Percentiles rank a stretch among this genome's conserved stretches.
phyloP scores from a whole-genome alignment of 2,113 vertebrate species.

The Chlamydotis undulata region DNA sequence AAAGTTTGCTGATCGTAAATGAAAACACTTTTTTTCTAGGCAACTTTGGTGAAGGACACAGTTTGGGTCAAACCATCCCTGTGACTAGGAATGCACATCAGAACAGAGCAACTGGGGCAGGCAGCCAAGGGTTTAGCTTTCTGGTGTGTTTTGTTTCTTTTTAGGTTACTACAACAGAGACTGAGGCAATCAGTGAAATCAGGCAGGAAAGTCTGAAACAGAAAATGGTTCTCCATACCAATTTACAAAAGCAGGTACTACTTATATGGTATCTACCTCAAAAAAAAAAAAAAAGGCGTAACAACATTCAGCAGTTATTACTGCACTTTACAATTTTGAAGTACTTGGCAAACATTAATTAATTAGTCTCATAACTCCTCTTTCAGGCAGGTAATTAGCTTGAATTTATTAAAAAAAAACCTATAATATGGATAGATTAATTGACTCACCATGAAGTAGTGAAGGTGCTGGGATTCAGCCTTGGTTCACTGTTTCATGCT shows the following conservation, averaged over 20 bases:
- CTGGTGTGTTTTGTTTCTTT: background rate
- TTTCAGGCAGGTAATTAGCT: constrained; percentile 15
- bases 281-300: background rate
- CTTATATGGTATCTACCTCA: background rate
- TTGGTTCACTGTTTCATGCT: background rate
- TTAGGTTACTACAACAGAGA: background rate
- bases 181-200: background rate
- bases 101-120: background rate
- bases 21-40: background rate
- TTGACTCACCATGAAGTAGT: background rate
- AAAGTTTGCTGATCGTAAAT: background rate
- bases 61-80: background rate
- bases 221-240: background rate
- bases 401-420: background rate
- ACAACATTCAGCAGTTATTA: background rate
- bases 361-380: background rate
- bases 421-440: background rate
- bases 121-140: background rate
- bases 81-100: background rate
- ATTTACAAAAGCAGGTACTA: background rate
- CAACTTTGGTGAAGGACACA: background rate
- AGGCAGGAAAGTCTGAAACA: background rate
- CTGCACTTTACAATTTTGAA: background rate
- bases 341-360: constrained; percentile 20
- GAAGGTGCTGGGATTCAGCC: background rate